phyloP scores from a whole-genome alignment of 2,888 invertebrate genomes.

The Brenthis hecate region DNA sequence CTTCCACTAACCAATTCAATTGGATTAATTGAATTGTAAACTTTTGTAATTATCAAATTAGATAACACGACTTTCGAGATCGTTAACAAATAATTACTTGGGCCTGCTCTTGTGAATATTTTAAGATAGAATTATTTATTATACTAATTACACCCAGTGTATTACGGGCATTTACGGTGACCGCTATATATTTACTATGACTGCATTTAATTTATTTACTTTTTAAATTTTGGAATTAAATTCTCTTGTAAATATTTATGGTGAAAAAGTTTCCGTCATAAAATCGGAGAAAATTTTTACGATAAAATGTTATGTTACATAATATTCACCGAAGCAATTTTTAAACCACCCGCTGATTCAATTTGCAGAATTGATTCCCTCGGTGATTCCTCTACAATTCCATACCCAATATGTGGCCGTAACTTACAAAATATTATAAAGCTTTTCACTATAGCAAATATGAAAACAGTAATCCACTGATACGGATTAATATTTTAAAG shows the following conservation, averaged over 20 bases:
- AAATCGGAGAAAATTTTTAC: constrained; percentile 20
- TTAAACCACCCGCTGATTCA: constrained; percentile 41
- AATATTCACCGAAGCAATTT: constrained; percentile 37
- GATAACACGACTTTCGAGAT: neutral
- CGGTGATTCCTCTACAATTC: constrained; percentile 26
- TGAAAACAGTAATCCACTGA: constrained; percentile 28
- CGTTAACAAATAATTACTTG: neutral
- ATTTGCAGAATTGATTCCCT: constrained; percentile 46
- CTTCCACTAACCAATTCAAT: neutral
- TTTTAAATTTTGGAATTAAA: too few relatives aligned
- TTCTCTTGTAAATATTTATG: neutral
- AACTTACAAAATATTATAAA: constrained; percentile 21
- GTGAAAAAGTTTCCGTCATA: neutral
- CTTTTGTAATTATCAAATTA: neutral
- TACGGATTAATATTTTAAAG: constrained; percentile 35
- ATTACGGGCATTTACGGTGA: too few relatives aligned
- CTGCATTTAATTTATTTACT: too few relatives aligned
- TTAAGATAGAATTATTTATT: neutral
- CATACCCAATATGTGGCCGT: constrained; percentile 21
- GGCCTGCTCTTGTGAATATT: neutral
- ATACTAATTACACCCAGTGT: too few relatives aligned
- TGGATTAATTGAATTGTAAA: neutral
- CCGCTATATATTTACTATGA: too few relatives aligned
- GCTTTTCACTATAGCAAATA: constrained; percentile 22
- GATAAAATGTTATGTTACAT: constrained; percentile 29